Base-by-base conservation (phyloP, 1,140 invertebrate species). In the Uloborus diversus region DNA sequence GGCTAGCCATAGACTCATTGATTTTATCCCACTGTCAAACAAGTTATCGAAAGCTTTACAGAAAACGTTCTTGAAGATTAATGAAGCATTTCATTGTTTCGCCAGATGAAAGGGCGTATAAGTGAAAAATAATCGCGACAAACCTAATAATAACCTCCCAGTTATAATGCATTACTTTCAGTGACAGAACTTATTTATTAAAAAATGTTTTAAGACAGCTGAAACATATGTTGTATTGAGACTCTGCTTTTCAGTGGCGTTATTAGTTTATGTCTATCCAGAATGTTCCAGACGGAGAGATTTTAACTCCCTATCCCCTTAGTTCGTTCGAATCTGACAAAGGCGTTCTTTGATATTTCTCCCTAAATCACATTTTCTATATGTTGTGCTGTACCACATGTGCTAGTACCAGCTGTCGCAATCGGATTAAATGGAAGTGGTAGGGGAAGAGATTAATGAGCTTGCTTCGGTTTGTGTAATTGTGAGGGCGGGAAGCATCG, bases 221-320 rank as follows among this genome's bases (percentile, higher is more conserved):
- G 28, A 33, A 61, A 61, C 57, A 61, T 32, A 27, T 61, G 57
- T 61, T 32, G 33, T 27, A 32, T 33, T 17, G 28, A 32, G 33
- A 32, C 33, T 61, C 57, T 32, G 30, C 30, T 32, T 33, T 61
- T 23, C 57, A 61, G 28, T 32, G 30, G 14, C 57, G 57, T 61
- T 32, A 61, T 61, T 61, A 61, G 57, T 61, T 17, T 27, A 61
- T 61, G 30, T 61, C 57, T 61, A 61, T 61, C 28, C 57, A 61
- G 28, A 32, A 23, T 61, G 30, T 20, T 17, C 57, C 28, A 61
- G 33, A 61, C 17, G 57, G 14, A 20, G n/a, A n/a, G n/a, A 27
- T 30, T 32, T 23, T n/a, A 14, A 27, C 28, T 30, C 57, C 57
- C 57, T 32, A 5, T 30, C 14, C 28, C 28, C n/a, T n/a, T n/a